Percentiles rank a stretch among this genome's conserved stretches.
Conservation (phyloP, 2,113 vertebrate genomes). For the Lophius piscatorius region DNA sequence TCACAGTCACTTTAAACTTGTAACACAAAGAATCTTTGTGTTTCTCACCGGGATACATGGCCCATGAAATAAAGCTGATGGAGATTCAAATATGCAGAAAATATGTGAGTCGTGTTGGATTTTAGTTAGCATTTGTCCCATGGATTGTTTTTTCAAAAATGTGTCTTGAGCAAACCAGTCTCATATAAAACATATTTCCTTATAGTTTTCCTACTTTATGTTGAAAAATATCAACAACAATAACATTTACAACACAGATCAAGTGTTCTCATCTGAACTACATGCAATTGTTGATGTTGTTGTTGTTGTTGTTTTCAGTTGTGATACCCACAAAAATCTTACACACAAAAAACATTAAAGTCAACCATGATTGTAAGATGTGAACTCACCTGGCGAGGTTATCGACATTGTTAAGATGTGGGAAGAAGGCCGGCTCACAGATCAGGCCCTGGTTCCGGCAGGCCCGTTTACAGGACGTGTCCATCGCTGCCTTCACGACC, state of each 20-base stretch:
- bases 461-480: constrained; percentile 88
- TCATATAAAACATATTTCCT: too few relatives aligned
- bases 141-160: too few relatives aligned
- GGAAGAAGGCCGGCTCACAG: constrained; percentile 78
- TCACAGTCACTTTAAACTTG: not conserved
- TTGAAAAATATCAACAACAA: not conserved
- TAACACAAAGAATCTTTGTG: not conserved
- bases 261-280: too few relatives aligned
- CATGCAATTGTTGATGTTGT: too few relatives aligned
- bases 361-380: not conserved
- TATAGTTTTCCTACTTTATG: too few relatives aligned
- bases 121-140: too few relatives aligned
- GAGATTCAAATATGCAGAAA: too few relatives aligned
- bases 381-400: constrained; percentile 6
- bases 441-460: constrained; percentile 88
- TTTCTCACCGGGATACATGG: not conserved
- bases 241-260: not conserved
- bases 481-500: constrained; percentile 82
- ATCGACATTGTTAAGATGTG: not conserved
- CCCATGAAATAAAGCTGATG: too few relatives aligned
- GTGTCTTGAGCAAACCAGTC: too few relatives aligned
- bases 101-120: too few relatives aligned
- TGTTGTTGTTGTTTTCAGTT: too few relatives aligned
- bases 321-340: too few relatives aligned
- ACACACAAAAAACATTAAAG: not conserved